Percentiles rank a stretch among this genome's conserved stretches.
Evolutionary conservation across 2,888 invertebrate genomes (phyloP).

Genomic region (Hipparchia semele): DNA sequence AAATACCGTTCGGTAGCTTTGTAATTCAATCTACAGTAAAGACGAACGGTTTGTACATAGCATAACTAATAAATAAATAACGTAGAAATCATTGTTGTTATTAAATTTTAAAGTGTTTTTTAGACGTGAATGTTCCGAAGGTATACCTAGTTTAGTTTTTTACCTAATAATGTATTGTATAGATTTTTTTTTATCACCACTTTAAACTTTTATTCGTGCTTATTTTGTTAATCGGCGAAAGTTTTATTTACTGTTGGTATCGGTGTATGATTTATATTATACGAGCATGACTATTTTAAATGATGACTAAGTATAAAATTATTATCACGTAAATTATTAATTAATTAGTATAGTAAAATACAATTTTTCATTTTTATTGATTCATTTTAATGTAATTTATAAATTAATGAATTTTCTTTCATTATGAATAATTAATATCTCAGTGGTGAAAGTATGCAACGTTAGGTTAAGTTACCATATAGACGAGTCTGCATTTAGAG

Average conservation of each 20-base stretch:
- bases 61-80: slow-evolving; percentile 34
- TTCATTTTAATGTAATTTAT: background rate
- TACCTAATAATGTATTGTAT: slow-evolving; percentile 57
- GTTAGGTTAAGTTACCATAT: slow-evolving; percentile 71
- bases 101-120: slow-evolving; percentile 68
- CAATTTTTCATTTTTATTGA: background rate
- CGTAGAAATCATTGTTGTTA: slow-evolving; percentile 70
- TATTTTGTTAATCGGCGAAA: slow-evolving; percentile 41
- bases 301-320: background rate
- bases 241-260: slow-evolving; percentile 47
- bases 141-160: slow-evolving; percentile 54
- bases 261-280: slow-evolving; percentile 25
- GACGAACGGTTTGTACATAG: slow-evolving; percentile 63
- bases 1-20: slow-evolving; percentile 52
- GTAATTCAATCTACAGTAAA: slow-evolving; percentile 46
- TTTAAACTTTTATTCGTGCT: slow-evolving; percentile 26
- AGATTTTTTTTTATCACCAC: slow-evolving; percentile 49
- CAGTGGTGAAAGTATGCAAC: slow-evolving; percentile 38
- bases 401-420: background rate
- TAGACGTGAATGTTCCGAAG: slow-evolving; percentile 69
- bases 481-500: slow-evolving; percentile 74
- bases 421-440: slow-evolving; percentile 16
- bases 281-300: slow-evolving; percentile 3
- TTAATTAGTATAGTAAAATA: background rate
- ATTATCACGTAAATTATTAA: slow-evolving; percentile 21